Percentiles rank a stretch among this genome's conserved stretches.
These are phyloP conservation scores for Celastrina argiolus DNA, from an alignment of 2,888 invertebrate species.

Conservation along the genomic window DNA sequence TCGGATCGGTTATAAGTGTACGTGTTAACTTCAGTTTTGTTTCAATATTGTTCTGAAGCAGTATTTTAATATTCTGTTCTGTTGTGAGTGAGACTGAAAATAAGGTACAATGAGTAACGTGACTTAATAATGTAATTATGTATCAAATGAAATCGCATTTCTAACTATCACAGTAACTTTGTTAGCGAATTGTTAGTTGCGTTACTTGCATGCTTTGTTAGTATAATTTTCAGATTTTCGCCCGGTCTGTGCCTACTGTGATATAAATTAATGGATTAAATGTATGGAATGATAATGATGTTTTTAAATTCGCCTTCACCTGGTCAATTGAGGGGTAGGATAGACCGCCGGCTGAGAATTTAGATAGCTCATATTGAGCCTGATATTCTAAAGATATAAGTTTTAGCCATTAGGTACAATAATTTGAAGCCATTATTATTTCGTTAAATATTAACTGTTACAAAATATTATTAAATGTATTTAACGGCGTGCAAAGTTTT, in stretches of 20 bases:
- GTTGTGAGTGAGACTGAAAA: slow-evolving; percentile 72
- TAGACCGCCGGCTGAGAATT: slow-evolving; percentile 67
- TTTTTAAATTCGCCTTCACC: slow-evolving; percentile 57
- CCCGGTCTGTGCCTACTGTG: slow-evolving; percentile 75
- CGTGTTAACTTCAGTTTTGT: slow-evolving; percentile 48
- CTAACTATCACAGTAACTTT: slow-evolving; percentile 44
- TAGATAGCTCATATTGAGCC: slow-evolving; percentile 76
- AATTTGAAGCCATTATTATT: slow-evolving; percentile 59
- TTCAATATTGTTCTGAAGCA: slow-evolving; percentile 59
- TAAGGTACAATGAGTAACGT: slow-evolving; percentile 68
- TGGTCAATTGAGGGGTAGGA: slow-evolving; percentile 59
- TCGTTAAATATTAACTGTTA: slow-evolving; percentile 57
- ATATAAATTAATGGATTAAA: slow-evolving; percentile 55
- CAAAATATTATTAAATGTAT: slow-evolving; percentile 54
- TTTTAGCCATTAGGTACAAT: slow-evolving; percentile 64
- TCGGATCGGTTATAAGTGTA: slow-evolving; percentile 47
- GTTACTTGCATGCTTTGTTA: slow-evolving; percentile 70
- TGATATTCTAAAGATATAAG: slow-evolving; percentile 65
- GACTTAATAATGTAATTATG: slow-evolving; percentile 58
- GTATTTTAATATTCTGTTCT: slow-evolving; percentile 72
- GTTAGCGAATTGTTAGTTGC: slow-evolving; percentile 60
- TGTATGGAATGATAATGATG: slow-evolving; percentile 40
- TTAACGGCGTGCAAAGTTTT: slow-evolving; percentile 53
- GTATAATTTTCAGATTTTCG: slow-evolving; percentile 74
- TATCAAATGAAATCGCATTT: slow-evolving; percentile 44